Base-by-base conservation (phyloP, 1,140 invertebrate genomes). In the Panagrolaimus sp. region DNA sequence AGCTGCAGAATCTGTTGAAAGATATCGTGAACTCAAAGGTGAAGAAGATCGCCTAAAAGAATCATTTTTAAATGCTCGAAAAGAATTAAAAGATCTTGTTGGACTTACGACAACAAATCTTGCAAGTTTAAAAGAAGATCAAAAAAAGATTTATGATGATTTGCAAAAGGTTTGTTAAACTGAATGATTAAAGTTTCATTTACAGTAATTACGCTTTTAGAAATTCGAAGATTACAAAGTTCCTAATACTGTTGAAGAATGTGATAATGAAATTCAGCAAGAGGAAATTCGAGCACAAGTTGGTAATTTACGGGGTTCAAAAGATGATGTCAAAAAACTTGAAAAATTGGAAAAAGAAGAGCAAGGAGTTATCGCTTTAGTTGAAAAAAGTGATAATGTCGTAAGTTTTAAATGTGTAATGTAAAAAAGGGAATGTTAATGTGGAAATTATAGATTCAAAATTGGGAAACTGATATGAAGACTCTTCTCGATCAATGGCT, bases 401-500 rank as follows among this genome's bases (percentile, higher is more conserved):
- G 42, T 68, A 31, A 23, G 13, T 44, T 68, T 44, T 5, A 62
- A 23, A 43, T n/a, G 13, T 63, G 13, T 63, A 4, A n/a, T n/a
- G 1, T 63, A 14, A 43, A n/a, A 4, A 5, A 23, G 5, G 9
- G n/a, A 14, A n/a, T 2, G 68, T 16, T 65, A 2, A 3, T 45
- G 57, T 13, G n/a, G n/a, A n/a, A n/a, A 23, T 65, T 76, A 1
- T 83, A 87, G 51, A 86, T 89, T 67, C 83, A 85, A 0, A 70
- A 74, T 9, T 82, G 89, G 38, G 85, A 85, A 76, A 82, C 80
- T 9, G 80, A 84, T 44, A 85, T 89, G 65, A 78, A 82, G 61
- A 67, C 68, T 47, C 78, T 85, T 1, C 84, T 87, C 69, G 73
- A 84, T 47, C 78, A 85, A 66, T 94, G 91, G 91, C 78, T 90